Base-by-base conservation (phyloP, 1,140 invertebrate genomes). In the Drosophila seguyi region DNA sequence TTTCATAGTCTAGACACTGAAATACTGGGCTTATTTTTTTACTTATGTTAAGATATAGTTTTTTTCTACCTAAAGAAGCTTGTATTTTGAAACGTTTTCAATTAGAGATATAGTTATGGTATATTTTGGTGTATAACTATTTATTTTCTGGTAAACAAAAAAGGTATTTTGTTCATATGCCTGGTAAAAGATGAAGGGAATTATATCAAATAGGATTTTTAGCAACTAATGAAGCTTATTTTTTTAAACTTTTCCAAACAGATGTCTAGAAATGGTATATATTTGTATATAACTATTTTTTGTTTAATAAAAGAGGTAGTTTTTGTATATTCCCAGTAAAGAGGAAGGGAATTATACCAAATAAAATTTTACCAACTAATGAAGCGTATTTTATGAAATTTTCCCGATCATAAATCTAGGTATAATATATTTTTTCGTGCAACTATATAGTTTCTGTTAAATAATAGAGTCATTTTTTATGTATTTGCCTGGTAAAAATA, bases 121-220 rank as follows among this genome's bases (percentile, higher is more conserved):
- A 31, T 31, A 31, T 31, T 31, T 31, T 31, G 10, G 8, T 2
- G 38, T 39, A 39, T 39, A 39, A 39, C 16, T 47, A n/a, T 29
- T 8, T 27, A 11, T 1, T 29, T 31, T 50, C 2, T 13, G 13
- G 2, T 16, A 16, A 45, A 50, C 29, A 13, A 29, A 13, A 29
- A n/a, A 18, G n/a, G 2, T 10, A 4, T 27, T 11, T n/a, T 41
- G 2, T 44, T 11, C 22, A 14, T 14, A 22, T n/a, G n/a, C n/a
- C n/a, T 34, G 11, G 48, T 4, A 14, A n/a, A 7, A 11, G 31
- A 20, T n/a, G 20, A 6, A 18, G n/a, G 0, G 25, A 29, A 29
- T 56, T 56, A 63, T n/a, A 20, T 11, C 16, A 31, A 59, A 60
- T 60, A 38, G n/a, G 55, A 42, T 55, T 42, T 31, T 60, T 8